Evolutionary conservation across 2,113 vertebrate genomes (phyloP).

Genomic region (Leucoraja erinaceus): DNA sequence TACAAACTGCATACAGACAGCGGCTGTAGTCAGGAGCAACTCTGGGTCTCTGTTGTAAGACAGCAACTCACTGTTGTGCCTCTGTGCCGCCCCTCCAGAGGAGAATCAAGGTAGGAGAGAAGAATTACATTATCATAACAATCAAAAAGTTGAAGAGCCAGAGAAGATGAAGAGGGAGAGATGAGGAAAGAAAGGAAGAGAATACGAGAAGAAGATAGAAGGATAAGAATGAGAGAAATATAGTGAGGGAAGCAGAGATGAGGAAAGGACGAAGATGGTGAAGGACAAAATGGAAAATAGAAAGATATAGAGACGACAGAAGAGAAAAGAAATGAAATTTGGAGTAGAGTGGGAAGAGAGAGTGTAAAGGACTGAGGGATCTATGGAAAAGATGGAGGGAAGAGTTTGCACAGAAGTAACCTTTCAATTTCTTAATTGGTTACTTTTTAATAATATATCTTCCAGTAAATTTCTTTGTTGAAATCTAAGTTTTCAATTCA

Average conservation of each 20-base stretch:
- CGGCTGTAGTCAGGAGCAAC: too few relatives aligned
- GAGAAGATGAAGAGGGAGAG: neutral
- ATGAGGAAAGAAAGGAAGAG: neutral
- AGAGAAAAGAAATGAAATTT: neutral
- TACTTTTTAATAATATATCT: too few relatives aligned
- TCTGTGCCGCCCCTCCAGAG: neutral
- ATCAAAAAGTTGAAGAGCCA: neutral
- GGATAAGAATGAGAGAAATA: neutral
- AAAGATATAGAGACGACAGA: neutral
- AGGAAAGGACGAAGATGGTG: neutral
- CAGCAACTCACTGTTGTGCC: too few relatives aligned
- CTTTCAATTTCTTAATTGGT: neutral
- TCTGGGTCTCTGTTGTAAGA: too few relatives aligned
- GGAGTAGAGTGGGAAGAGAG: neutral
- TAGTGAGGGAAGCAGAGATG: neutral
- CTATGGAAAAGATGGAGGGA: neutral
- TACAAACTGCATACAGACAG: too few relatives aligned
- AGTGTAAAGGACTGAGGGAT: neutral
- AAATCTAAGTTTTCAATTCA: neutral
- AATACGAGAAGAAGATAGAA: neutral
- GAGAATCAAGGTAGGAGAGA: conserved; percentile 30
- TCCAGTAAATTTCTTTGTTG: neutral
- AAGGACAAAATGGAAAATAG: neutral
- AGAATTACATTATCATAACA: neutral
- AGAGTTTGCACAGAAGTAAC: neutral